A percentile compares a stretch with the other conserved stretches of the same genome.
phyloP scores from a whole-genome alignment of 2,888 invertebrate genomes.

The Rutpela maculata region DNA sequence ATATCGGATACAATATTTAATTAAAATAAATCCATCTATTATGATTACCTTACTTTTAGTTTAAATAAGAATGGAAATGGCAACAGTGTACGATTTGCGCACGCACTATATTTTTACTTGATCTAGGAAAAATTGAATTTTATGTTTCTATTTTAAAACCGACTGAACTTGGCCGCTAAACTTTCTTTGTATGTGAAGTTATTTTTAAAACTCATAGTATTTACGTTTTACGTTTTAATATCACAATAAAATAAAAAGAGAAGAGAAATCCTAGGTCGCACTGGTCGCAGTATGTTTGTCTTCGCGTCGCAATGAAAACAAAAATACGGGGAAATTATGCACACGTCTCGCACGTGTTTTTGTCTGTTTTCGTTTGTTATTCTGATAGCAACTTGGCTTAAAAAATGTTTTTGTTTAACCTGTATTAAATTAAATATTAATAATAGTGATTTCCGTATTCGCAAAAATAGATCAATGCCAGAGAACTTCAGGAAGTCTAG shows the following conservation, averaged over 20 bases:
- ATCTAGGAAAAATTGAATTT: slow-evolving; percentile 29
- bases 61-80: background rate
- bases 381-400: background rate
- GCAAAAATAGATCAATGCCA: background rate
- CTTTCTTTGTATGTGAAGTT: slow-evolving; percentile 56
- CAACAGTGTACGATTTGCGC: slow-evolving; percentile 31
- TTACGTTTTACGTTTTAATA: slow-evolving; percentile 36
- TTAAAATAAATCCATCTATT: no score
- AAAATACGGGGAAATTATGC: slow-evolving; percentile 3
- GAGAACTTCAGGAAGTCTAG: no score
- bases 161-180: slow-evolving; percentile 67
- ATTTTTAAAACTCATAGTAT: slow-evolving; percentile 37
- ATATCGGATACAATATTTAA: no score
- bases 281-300: slow-evolving; percentile 11
- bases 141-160: slow-evolving; percentile 37
- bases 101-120: slow-evolving; percentile 39
- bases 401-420: background rate
- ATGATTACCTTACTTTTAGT: no score
- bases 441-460: background rate
- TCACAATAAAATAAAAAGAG: slow-evolving; percentile 29
- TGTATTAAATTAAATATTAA: background rate
- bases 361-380: background rate
- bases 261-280: background rate
- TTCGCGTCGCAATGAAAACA: background rate
- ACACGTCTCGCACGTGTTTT: background rate